phyloP scores from a whole-genome alignment of 2,113 vertebrate species.

The Hemichromis elongatus region DNA sequence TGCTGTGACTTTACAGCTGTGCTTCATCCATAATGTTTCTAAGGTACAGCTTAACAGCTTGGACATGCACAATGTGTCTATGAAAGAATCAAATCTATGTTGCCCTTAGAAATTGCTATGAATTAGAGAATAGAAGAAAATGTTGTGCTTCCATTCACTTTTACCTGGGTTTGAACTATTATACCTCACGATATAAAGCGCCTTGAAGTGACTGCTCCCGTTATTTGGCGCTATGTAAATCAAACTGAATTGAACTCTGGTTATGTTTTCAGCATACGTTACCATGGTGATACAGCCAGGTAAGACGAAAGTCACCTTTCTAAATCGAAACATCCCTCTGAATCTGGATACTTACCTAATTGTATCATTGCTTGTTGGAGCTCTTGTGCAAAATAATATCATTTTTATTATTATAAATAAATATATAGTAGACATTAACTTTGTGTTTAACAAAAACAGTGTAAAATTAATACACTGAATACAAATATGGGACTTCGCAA shows the following conservation, averaged over 20 bases:
- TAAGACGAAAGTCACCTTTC: neutral
- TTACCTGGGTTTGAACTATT: neutral
- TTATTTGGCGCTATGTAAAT: neutral
- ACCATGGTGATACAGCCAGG: neutral
- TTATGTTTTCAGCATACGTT: neutral
- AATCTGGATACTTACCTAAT: rapidly evolving
- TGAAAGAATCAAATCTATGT: neutral
- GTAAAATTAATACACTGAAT: neutral
- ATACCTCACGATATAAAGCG: neutral
- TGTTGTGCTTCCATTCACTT: neutral
- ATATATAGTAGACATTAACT: neutral
- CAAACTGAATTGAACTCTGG: neutral
- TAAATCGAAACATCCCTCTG: neutral
- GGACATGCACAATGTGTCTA: neutral
- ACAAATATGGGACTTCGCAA: neutral
- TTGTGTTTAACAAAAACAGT: neutral
- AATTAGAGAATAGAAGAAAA: neutral
- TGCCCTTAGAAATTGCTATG: neutral
- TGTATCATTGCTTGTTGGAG: neutral
- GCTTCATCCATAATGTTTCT: neutral
- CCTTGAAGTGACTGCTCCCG: neutral
- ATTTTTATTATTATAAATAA: neutral
- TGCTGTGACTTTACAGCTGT: neutral
- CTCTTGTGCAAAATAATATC: neutral
- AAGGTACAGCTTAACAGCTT: neutral